phyloP scores from a whole-genome alignment of 2,113 vertebrate species.

The Gulo gulo region DNA sequence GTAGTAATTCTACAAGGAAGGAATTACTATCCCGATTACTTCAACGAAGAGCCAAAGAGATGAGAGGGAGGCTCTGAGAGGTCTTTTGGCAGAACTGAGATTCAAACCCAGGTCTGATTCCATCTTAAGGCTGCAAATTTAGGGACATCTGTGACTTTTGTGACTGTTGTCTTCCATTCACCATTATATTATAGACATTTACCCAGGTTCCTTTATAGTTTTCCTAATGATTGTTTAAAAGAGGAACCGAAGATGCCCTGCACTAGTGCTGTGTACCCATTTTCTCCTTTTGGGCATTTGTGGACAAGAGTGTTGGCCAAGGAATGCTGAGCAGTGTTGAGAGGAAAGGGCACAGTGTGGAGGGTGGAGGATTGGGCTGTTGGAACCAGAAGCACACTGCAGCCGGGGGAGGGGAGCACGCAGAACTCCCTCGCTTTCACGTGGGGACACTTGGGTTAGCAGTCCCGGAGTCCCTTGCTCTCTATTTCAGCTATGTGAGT shows the following conservation, averaged over 20 bases:
- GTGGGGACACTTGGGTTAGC: fast-evolving
- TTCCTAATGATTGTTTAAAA: conserved; percentile 18
- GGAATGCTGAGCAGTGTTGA: not conserved
- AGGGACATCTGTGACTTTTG: not conserved
- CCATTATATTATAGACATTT: not conserved
- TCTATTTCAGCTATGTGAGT: not conserved
- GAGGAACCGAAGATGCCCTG: not conserved
- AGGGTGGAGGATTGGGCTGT: not conserved
- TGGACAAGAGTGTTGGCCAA: not conserved
- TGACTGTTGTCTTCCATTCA: not conserved
- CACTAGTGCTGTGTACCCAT: not conserved
- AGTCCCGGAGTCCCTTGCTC: not conserved
- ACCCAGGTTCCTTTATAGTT: not conserved
- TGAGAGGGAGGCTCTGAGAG: not conserved
- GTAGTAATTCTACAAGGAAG: not conserved
- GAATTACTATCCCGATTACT: not conserved
- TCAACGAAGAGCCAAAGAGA: not conserved
- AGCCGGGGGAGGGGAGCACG: not conserved
- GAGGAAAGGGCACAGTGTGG: not conserved
- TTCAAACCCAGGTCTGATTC: not conserved
- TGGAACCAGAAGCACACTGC: not conserved
- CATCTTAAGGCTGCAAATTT: not conserved
- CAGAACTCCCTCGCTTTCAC: not conserved
- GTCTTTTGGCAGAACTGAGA: not conserved
- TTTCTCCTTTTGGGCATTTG: conserved; percentile 5